Evolutionary conservation across 1,140 invertebrate species (phyloP).

Genomic region (Philaenus spumarius): DNA sequence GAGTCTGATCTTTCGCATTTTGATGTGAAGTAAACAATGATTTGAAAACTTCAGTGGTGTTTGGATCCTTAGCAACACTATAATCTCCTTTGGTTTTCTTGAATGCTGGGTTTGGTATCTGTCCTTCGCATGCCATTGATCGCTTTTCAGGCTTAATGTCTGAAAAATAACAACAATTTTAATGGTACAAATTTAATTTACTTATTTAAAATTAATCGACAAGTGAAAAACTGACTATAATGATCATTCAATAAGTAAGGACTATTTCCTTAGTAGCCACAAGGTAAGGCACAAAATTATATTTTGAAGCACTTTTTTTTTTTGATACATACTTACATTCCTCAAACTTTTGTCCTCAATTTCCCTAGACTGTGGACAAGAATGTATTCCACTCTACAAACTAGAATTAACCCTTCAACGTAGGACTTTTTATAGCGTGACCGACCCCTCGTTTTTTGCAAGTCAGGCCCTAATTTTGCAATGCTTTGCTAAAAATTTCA

Average conservation of each 20-base stretch:
- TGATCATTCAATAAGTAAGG: too few species aligned
- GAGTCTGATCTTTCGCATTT: slow-evolving; percentile 74
- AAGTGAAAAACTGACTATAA: too few species aligned
- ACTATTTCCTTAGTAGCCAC: too few species aligned
- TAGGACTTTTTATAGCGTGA: too few species aligned
- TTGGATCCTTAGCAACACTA: slow-evolving; percentile 87
- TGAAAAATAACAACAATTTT: slow-evolving; percentile 7
- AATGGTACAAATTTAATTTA: neutral
- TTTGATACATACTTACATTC: neutral
- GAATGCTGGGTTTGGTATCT: slow-evolving; percentile 53
- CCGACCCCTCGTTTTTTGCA: too few species aligned
- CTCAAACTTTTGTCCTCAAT: too few species aligned
- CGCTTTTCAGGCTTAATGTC: slow-evolving; percentile 3
- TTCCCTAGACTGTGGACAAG: too few species aligned
- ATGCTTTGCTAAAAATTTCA: too few species aligned
- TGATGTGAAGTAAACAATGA: slow-evolving; percentile 90
- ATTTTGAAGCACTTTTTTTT: neutral
- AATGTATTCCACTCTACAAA: too few species aligned
- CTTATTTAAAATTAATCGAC: neutral
- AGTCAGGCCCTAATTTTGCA: too few species aligned
- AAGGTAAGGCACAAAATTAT: neutral
- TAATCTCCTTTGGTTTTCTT: slow-evolving; percentile 73
- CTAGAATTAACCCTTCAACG: too few species aligned
- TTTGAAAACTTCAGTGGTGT: slow-evolving; percentile 85
- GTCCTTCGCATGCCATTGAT: neutral